Base-by-base conservation (phyloP, 2,888 invertebrate genomes). In the Andrena camellia region DNA sequence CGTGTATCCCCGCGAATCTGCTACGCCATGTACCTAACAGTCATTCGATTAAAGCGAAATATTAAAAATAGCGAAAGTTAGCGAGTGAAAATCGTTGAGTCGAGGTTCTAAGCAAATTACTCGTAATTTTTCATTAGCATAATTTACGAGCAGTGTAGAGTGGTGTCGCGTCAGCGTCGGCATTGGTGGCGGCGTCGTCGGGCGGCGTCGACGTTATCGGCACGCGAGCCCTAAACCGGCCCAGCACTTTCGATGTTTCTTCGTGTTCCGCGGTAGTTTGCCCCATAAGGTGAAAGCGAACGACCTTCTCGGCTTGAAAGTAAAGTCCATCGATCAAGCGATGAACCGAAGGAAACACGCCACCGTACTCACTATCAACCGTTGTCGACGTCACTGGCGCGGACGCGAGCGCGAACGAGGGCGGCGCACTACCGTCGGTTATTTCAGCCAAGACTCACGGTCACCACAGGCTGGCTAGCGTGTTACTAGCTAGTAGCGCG, bases 271-370 rank as follows among this genome's bases (percentile, higher is more conserved):
- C 2, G 76, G 82, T 54, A 83, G 83, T 83, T 83, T 81, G 48
- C 63, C 54, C 52, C 26, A 60, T 72, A 64, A 81, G 82, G 83
- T 81, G 81, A 83, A 81, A 83, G 83, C 83, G 83, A 83, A 81
- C 81, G 83, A 83, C 83, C 83, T 83, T 83, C 81, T 29, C 35
- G 67, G 75, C 75, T 75, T 64, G 81, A 83, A 81, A 83, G 83
- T 76, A 83, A 83, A 81, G 59, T 76, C 81, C 82, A 83, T 83
- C 83, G 81, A 83, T 83, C 83, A 83, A 83, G 72, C 83, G 83
- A 83, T 81, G 83, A 83, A 83, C 77, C 83, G 72, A 83, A 83
- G 64, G 76, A 31, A 81, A 70, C 83, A 83, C 83, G 83, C 83
- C 48, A 83, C 42, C 59, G 57, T 59, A 8, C 70, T 74, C 71